These are phyloP conservation scores for Conomelus anceps DNA, from an alignment of 2,888 invertebrate species.

Conservation along the genomic window DNA sequence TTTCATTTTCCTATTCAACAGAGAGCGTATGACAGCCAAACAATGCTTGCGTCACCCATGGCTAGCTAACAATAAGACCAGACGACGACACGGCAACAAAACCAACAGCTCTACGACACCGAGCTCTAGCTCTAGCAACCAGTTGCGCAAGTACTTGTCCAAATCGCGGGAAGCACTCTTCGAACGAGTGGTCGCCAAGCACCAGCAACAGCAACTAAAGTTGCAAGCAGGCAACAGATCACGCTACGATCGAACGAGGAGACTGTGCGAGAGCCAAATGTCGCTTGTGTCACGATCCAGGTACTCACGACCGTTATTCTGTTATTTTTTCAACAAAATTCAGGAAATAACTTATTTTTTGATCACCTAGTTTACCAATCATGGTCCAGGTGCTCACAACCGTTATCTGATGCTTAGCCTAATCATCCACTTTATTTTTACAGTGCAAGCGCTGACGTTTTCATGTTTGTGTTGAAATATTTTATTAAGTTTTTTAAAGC, in stretches of 20 bases:
- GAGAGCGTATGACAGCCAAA: slow-evolving; percentile 51
- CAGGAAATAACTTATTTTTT: too few species aligned
- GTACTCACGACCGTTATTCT: slow-evolving; percentile 20
- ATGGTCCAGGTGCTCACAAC: too few species aligned
- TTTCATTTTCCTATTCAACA: slow-evolving; percentile 41
- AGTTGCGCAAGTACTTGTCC: slow-evolving; percentile 44
- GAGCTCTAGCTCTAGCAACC: slow-evolving; percentile 14
- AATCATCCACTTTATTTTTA: too few species aligned
- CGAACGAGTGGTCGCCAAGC: slow-evolving; percentile 43
- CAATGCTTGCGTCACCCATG: slow-evolving; percentile 55
- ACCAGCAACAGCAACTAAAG: slow-evolving; percentile 32
- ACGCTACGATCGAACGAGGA: slow-evolving; percentile 38
- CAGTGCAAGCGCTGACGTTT: too few species aligned
- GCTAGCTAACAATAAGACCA: slow-evolving; percentile 41
- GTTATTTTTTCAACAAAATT: too few species aligned
- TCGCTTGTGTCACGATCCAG: slow-evolving; percentile 45
- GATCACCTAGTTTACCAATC: too few species aligned
- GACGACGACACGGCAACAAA: slow-evolving; percentile 21
- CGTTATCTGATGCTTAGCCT: too few species aligned
- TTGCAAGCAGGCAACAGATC: slow-evolving; percentile 25
- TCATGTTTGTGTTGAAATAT: too few species aligned
- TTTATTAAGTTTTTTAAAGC: too few species aligned
- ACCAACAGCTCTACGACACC: background rate
- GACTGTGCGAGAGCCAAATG: slow-evolving; percentile 46
- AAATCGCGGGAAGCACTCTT: slow-evolving; percentile 48